These are phyloP conservation scores for Sander vitreus DNA, from an alignment of 2,113 vertebrate genomes.

Conservation along the genomic window DNA sequence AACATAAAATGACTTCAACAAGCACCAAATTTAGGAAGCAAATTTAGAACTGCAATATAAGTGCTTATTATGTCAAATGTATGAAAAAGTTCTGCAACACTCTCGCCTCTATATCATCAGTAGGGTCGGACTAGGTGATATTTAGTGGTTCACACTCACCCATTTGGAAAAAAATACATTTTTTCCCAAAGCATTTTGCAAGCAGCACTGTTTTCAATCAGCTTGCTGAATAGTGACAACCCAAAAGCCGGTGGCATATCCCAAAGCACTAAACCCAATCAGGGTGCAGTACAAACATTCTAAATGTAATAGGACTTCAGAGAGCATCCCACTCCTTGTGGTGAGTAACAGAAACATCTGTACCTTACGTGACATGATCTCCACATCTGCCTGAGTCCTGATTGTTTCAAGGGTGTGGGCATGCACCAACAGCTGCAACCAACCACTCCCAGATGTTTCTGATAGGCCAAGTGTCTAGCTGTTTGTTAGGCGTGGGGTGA, in stretches of 20 bases:
- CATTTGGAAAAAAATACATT: slow-evolving; percentile 34
- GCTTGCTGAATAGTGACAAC: slow-evolving; percentile 66
- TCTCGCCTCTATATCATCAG: slow-evolving; percentile 33
- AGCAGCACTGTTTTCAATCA: slow-evolving; percentile 69
- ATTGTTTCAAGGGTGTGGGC: slow-evolving; percentile 78
- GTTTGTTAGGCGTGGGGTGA: slow-evolving; percentile 79
- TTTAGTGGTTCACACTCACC: slow-evolving; percentile 45
- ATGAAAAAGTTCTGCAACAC: slow-evolving; percentile 21
- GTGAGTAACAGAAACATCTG: slow-evolving; percentile 79
- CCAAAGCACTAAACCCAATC: slow-evolving; percentile 61
- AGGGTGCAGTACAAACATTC: slow-evolving; percentile 75
- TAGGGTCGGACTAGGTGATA: slow-evolving; percentile 29
- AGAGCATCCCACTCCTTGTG: slow-evolving; percentile 66
- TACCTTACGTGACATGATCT: slow-evolving; percentile 81
- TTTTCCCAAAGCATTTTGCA: slow-evolving; percentile 44
- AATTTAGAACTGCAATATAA: slow-evolving; percentile 28
- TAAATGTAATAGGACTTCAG: slow-evolving; percentile 76
- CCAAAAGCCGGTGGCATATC: slow-evolving; percentile 65
- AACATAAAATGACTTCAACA: slow-evolving; percentile 14
- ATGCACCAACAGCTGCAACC: slow-evolving; percentile 77
- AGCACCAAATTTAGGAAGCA: slow-evolving; percentile 7
- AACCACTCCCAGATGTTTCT: slow-evolving; percentile 82
- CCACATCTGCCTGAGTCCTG: slow-evolving; percentile 76
- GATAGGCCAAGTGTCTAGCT: slow-evolving; percentile 77
- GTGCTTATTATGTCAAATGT: slow-evolving; percentile 43